phyloP scores from a whole-genome alignment of 2,797 vertebrate species.

The Mus caroli region DNA sequence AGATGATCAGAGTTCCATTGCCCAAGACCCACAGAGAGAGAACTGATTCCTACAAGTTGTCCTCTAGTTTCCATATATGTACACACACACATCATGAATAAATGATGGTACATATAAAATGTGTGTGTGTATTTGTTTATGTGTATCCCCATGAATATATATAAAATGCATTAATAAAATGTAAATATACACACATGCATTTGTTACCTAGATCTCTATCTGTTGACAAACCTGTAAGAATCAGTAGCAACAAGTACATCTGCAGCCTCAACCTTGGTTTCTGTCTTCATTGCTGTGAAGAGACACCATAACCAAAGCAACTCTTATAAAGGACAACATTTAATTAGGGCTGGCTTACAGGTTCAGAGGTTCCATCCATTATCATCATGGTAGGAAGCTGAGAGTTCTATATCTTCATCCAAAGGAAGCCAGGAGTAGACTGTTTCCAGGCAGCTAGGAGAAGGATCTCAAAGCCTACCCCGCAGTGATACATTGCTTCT shows the following conservation, averaged over 20 bases:
- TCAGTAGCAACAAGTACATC: neutral
- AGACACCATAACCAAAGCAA: neutral
- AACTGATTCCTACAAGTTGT: neutral
- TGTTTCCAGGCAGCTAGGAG: neutral
- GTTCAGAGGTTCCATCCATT: neutral
- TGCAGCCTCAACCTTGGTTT: neutral
- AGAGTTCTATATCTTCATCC: neutral
- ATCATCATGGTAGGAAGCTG: neutral
- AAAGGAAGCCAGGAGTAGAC: neutral
- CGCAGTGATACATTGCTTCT: neutral
- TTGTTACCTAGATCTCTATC: neutral
- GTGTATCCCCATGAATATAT: neutral
- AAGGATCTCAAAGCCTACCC: neutral
- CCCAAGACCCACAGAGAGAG: neutral
- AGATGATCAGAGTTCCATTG: neutral
- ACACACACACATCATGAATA: neutral
- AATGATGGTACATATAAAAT: neutral
- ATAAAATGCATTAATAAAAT: neutral
- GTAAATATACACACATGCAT: neutral
- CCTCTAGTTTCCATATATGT: neutral
- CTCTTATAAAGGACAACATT: neutral
- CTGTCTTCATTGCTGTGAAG: neutral
- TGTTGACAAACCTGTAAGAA: conserved; percentile 16
- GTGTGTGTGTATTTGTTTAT: neutral
- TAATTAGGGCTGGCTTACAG: neutral